Evolutionary conservation across 53 echinoderm and acorn worm genomes (phyloP).

Genomic region (Paelopatides confundens): DNA sequence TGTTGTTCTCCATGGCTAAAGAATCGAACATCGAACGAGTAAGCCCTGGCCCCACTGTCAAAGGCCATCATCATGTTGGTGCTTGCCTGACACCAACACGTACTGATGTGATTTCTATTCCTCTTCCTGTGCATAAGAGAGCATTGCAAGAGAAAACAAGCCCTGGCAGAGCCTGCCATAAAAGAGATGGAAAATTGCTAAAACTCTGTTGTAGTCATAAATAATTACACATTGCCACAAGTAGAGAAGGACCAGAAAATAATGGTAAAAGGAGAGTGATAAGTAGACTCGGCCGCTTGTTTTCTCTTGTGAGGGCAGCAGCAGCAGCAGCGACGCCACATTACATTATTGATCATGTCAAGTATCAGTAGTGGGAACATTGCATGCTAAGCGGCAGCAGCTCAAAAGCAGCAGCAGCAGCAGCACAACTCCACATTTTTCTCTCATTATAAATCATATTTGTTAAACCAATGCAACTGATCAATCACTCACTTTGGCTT

Average conservation of each 20-base stretch:
- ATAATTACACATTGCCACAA: too few species aligned
- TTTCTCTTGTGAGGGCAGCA: slow-evolving; percentile 47
- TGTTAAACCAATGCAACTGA: too few species aligned
- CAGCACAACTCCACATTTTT: slow-evolving; percentile 9
- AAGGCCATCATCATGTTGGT: slow-evolving; percentile 41
- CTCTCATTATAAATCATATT: too few species aligned
- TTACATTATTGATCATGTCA: not conserved
- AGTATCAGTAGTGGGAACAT: slow-evolving; percentile 34
- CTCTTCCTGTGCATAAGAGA: slow-evolving; percentile 39
- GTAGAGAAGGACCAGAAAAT: not conserved
- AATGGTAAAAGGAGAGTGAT: not conserved
- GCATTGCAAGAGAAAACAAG: not conserved
- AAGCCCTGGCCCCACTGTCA: slow-evolving; percentile 12
- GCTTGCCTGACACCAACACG: slow-evolving; percentile 46
- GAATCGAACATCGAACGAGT: not conserved
- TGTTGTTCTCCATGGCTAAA: slow-evolving; percentile 21
- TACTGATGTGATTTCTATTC: slow-evolving; percentile 44
- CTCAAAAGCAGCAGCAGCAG: slow-evolving; percentile 13
- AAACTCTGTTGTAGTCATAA: too few species aligned
- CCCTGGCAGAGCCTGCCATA: too few species aligned
- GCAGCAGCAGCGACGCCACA: too few species aligned
- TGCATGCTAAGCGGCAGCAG: slow-evolving; percentile 26
- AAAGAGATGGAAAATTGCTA: too few species aligned
- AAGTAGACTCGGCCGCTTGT: not conserved
- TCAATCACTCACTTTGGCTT: too few species aligned